phyloP scores from a whole-genome alignment of 2,797 vertebrate species.

The Odontamblyopus rebecca region DNA sequence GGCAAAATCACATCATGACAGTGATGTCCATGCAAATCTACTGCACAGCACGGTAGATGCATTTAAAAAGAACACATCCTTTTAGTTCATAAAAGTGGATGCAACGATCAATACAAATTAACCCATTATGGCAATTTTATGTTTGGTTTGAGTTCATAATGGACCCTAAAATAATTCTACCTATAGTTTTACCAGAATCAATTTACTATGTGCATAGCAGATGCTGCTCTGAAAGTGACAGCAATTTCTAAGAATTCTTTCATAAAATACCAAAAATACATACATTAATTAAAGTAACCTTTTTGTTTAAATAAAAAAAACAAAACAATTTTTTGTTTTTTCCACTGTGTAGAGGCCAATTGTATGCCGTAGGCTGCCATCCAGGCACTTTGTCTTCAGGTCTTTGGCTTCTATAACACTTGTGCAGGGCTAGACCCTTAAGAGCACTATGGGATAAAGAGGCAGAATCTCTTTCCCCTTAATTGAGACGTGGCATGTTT shows the following conservation, averaged over 20 bases:
- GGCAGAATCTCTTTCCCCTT: constrained; percentile 48
- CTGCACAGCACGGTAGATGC: not conserved
- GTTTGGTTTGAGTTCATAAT: constrained; percentile 24
- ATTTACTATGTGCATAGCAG: constrained; percentile 18
- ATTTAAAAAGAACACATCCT: constrained; percentile 14
- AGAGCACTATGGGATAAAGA: constrained; percentile 68
- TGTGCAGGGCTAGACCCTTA: constrained; percentile 58
- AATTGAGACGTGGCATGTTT: constrained; percentile 33
- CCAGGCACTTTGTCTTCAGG: constrained; percentile 72
- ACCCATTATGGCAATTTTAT: constrained; percentile 32
- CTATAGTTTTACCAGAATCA: constrained; percentile 14
- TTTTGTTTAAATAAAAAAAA: too few relatives aligned
- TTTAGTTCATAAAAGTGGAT: constrained; percentile 23
- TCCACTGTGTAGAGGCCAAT: constrained; percentile 21
- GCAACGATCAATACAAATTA: constrained; percentile 31
- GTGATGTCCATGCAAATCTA: not conserved
- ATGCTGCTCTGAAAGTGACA: constrained; percentile 31
- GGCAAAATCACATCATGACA: not conserved
- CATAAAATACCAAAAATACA: not conserved
- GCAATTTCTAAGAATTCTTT: not conserved
- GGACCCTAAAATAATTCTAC: constrained; percentile 18
- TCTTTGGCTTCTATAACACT: constrained; percentile 74
- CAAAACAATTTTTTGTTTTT: not conserved
- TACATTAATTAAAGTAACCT: constrained; percentile 11
- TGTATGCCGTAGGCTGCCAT: constrained; percentile 62